Evolutionary conservation across 2,797 vertebrate genomes (phyloP), one percentile per base, ranked within the genome.

Genomic region (Sebastes baramenuke): DNA sequence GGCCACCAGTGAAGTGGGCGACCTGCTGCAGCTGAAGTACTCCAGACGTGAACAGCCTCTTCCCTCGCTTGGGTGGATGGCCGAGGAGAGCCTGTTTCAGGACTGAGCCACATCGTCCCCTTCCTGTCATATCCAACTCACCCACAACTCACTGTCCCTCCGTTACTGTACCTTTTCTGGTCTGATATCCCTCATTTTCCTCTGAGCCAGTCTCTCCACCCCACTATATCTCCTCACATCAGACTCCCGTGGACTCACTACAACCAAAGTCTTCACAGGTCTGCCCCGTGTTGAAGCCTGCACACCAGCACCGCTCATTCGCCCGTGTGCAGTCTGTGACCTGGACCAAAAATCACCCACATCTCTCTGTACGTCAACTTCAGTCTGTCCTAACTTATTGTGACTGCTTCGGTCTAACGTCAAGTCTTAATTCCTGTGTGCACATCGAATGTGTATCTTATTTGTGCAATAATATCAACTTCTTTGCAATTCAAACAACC

Each of bases 21-120:
- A 99, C 80, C 95, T 98, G 25, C 94, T 99, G 77, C 97, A 98
- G 77, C 85, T 99, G 80, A 99, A 99, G 88, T 99, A 99, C 89
- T 99, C 98, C 36, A 97, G 97, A 77, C 96, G 94, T 24, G 75
- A 94, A 85, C 85, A 25, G 76, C 74, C 84, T 7, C 70, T 95
- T 46, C 95, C 96, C 46, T 93, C 97, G 3, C 85, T 96, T 72
- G 96, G 96, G 72, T 94, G 93, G 92, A 92, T 82, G 76, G 88
- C 90, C 6, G 93, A 95, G 65, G 94, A 95, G 79, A 95, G 94
- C 66, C 87, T 91, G 25, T 85, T 92, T 16, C 93, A 91, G 81
- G 93, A 94, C 82, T 95, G 91, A 94, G 70, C 81, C 67, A 29
- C 56, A 5, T 38, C 76, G 1, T 5, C 27, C 16, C 20, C 68